phyloP scores from a whole-genome alignment of 2,113 vertebrate genomes.

The Mola mola region DNA sequence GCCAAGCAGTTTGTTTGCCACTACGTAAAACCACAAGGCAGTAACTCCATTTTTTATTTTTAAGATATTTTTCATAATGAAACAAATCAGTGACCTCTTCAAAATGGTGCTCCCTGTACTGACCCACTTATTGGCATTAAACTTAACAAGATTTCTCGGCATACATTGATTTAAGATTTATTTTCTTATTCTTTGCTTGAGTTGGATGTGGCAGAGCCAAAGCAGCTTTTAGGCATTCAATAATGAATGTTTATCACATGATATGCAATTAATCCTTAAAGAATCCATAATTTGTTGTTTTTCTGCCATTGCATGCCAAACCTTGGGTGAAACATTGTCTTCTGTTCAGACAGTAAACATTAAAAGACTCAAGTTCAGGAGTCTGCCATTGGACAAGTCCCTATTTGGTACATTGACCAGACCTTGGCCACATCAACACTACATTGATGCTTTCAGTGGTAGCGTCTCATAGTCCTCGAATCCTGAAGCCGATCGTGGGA shows the following conservation, averaged over 20 bases:
- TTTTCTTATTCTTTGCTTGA: too few species aligned
- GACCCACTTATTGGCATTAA: slow-evolving; percentile 8
- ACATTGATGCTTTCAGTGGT: slow-evolving; percentile 31
- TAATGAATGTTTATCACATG: too few species aligned
- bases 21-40: too few species aligned
- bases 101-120: too few species aligned
- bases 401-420: slow-evolving; percentile 58
- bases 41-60: too few species aligned
- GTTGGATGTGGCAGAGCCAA: too few species aligned
- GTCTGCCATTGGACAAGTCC: slow-evolving; percentile 50
- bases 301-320: neutral
- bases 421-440: slow-evolving; percentile 31
- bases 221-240: too few species aligned
- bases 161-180: too few species aligned
- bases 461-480: slow-evolving; percentile 27
- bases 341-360: slow-evolving; percentile 9
- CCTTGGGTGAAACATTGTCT: slow-evolving; percentile 4
- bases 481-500: slow-evolving; percentile 43
- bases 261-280: neutral
- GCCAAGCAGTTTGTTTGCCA: too few species aligned
- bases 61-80: too few species aligned
- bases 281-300: neutral
- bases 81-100: slow-evolving; percentile 11
- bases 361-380: slow-evolving; percentile 34
- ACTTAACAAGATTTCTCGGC: too few species aligned